Evolutionary conservation across 2,888 invertebrate genomes (phyloP).

Genomic region (Pammene aurita): DNA sequence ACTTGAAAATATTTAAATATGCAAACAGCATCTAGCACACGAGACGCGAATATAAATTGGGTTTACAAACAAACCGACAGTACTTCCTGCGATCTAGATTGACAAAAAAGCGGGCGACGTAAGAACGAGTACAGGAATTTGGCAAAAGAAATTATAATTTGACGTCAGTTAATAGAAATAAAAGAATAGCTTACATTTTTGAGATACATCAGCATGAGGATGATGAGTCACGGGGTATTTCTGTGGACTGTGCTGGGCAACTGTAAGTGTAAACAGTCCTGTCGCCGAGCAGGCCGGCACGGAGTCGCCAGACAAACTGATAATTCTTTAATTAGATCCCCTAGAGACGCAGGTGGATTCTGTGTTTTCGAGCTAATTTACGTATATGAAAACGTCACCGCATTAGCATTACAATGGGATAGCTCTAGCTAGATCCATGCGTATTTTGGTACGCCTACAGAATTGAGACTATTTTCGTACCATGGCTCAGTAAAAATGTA

Average conservation of each 20-base stretch:
- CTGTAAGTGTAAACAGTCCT: slow-evolving; percentile 39
- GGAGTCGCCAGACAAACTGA: slow-evolving; percentile 57
- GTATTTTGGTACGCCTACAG: neutral
- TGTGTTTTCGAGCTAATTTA: slow-evolving; percentile 28
- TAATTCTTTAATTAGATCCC: slow-evolving; percentile 65
- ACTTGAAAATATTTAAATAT: slow-evolving; percentile 34
- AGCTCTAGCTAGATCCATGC: neutral
- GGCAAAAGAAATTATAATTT: slow-evolving; percentile 36
- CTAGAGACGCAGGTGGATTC: slow-evolving; percentile 43
- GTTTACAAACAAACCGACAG: slow-evolving; percentile 16
- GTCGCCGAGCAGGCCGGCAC: slow-evolving; percentile 44
- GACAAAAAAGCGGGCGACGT: slow-evolving; percentile 18
- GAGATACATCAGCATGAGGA: slow-evolving; percentile 62
- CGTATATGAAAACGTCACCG: slow-evolving; percentile 15
- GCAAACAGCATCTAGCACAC: slow-evolving; percentile 30
- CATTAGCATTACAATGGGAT: slow-evolving; percentile 21
- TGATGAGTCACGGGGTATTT: slow-evolving; percentile 40
- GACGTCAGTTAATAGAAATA: slow-evolving; percentile 37
- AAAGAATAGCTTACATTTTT: slow-evolving; percentile 58
- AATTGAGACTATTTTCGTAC: slow-evolving; percentile 15
- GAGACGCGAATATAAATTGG: slow-evolving; percentile 27
- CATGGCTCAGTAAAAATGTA: slow-evolving; percentile 9
- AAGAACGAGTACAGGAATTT: slow-evolving; percentile 27
- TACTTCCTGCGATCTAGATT: slow-evolving; percentile 13
- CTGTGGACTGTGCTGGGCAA: slow-evolving; percentile 25